Conservation (phyloP, 2,797 vertebrate genomes). For the Anas bernieri region DNA sequence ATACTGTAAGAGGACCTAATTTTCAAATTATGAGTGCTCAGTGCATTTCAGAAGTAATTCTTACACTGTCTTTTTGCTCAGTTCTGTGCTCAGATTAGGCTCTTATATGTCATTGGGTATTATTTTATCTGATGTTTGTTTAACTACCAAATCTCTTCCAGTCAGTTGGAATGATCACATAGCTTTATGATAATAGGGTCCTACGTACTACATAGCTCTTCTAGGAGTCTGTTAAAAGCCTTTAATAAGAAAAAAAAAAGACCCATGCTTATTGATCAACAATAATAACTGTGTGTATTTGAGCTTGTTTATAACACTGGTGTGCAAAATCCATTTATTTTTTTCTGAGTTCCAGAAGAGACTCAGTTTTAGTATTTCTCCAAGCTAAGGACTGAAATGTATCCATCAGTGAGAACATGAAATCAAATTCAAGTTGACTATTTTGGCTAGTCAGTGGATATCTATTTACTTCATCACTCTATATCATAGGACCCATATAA, state of each 20-base stretch:
- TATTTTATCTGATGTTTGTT: neutral
- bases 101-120: neutral
- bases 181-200: neutral
- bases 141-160: neutral
- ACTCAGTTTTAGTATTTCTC: neutral
- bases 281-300: neutral
- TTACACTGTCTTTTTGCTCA: neutral
- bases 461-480: neutral
- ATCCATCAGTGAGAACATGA: neutral
- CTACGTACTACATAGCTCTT: neutral
- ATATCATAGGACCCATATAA: neutral
- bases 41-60: neutral
- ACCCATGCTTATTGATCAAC: neutral
- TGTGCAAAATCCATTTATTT: neutral
- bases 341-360: neutral
- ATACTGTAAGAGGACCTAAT: neutral
- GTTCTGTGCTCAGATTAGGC: neutral
- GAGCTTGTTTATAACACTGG: neutral
- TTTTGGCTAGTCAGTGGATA: neutral
- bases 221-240: neutral
- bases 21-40: neutral
- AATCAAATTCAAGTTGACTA: neutral
- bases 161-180: neutral
- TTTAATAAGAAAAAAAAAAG: neutral
- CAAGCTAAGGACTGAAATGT: neutral